These are phyloP conservation scores for Plebejus argus DNA, from an alignment of 2,888 invertebrate species.

Conservation along the genomic window DNA sequence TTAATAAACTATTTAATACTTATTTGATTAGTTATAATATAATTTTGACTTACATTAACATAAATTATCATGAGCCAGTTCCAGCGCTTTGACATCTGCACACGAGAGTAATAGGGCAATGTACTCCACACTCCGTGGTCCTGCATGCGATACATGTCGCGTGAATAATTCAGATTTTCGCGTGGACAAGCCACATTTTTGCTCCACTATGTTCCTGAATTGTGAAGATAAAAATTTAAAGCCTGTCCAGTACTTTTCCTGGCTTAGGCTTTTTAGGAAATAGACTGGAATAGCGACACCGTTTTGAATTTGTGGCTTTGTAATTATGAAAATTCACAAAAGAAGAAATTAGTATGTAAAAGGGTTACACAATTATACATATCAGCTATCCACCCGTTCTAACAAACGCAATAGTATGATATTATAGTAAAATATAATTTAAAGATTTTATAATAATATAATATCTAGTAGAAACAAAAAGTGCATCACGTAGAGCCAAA, in stretches of 20 bases:
- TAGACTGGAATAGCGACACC: not conserved
- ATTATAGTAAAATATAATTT: no score
- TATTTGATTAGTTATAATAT: not conserved
- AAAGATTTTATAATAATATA: no score
- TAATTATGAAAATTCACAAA: not conserved
- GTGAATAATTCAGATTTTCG: constrained; percentile 52
- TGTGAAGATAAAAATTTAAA: constrained; percentile 31
- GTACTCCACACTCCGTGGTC: constrained; percentile 49
- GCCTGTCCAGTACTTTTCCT: not conserved
- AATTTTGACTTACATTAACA: not conserved
- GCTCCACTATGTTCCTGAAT: constrained; percentile 40
- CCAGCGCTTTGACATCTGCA: constrained; percentile 35
- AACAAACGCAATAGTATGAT: no score
- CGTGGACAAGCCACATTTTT: constrained; percentile 44
- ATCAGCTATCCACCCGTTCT: no score
- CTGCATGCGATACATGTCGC: constrained; percentile 52
- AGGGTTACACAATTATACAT: no score
- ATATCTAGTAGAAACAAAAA: no score
- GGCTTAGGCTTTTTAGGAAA: not conserved
- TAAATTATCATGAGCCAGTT: constrained; percentile 14
- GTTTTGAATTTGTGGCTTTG: not conserved
- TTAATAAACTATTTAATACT: not conserved
- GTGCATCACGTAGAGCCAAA: not conserved
- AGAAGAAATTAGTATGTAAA: no score
- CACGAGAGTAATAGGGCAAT: constrained; percentile 50